These are phyloP conservation scores for Rhopalosiphum padi DNA, from an alignment of 1,140 invertebrate genomes.

Conservation along the genomic window DNA sequence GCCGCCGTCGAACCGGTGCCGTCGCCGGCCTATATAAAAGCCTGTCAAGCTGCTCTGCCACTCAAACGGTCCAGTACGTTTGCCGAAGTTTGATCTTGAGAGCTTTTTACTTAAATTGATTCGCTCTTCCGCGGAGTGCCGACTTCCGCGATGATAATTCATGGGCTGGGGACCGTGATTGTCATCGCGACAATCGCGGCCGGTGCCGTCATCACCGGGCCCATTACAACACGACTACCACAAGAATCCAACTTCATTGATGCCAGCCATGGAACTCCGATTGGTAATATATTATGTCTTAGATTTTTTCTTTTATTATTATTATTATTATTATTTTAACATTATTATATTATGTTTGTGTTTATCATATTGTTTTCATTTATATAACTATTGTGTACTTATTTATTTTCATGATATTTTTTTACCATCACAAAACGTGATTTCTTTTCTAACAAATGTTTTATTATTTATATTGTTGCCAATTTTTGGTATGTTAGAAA, in stretches of 20 bases:
- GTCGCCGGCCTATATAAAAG: background rate
- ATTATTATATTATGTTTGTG: background rate
- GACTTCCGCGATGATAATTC: no score
- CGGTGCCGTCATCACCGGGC: no score
- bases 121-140: no score
- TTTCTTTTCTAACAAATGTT: background rate
- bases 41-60: background rate
- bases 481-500: background rate
- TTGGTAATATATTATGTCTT: background rate
- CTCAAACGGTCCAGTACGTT: background rate
- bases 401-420: conserved; percentile 1
- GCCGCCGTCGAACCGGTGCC: background rate
- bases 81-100: no score
- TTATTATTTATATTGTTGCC: background rate
- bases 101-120: no score
- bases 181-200: no score
- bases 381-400: background rate
- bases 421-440: background rate
- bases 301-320: no score
- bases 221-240: no score
- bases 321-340: no score
- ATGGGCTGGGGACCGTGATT: no score
- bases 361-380: background rate
- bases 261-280: background rate
- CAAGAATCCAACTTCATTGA: no score